Percentiles rank a stretch among this genome's conserved stretches.
Conservation (phyloP, 2,113 vertebrate genomes). For the Eupsittula cactorum region DNA sequence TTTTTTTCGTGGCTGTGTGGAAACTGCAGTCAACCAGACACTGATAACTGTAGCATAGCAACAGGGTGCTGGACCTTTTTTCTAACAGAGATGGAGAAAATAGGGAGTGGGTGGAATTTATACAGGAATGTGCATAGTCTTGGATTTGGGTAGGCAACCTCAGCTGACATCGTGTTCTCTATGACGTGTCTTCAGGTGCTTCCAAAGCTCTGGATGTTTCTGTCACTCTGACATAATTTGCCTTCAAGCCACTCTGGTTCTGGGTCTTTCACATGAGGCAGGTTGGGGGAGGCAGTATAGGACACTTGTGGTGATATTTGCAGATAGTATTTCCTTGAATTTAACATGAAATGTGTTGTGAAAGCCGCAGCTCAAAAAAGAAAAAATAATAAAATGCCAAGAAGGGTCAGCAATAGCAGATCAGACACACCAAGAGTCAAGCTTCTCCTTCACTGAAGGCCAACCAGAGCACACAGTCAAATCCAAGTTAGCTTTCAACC, state of each 20-base stretch:
- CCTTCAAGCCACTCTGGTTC: background rate
- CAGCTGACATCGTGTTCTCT: background rate
- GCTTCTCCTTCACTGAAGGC: background rate
- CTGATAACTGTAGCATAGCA: slow-evolving; percentile 65
- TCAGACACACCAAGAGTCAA: background rate
- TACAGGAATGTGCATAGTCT: background rate
- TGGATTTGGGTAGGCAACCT: background rate
- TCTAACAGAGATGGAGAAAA: background rate
- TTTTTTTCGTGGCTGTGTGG: background rate
- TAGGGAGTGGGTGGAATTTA: slow-evolving; percentile 17
- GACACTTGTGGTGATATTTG: background rate
- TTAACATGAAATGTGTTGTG: background rate
- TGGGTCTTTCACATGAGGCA: background rate
- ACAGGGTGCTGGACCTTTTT: slow-evolving; percentile 46
- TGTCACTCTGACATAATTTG: background rate
- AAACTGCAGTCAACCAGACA: background rate
- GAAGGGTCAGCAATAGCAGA: background rate
- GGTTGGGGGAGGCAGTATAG: background rate
- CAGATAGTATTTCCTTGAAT: background rate
- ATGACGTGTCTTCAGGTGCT: background rate
- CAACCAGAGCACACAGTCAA: background rate
- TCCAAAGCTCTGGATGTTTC: background rate
- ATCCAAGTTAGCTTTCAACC: fast-evolving
- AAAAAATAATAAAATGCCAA: background rate
- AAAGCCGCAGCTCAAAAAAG: background rate